phyloP scores from a whole-genome alignment of 1,140 invertebrate genomes.

The Drosophila obscura region DNA sequence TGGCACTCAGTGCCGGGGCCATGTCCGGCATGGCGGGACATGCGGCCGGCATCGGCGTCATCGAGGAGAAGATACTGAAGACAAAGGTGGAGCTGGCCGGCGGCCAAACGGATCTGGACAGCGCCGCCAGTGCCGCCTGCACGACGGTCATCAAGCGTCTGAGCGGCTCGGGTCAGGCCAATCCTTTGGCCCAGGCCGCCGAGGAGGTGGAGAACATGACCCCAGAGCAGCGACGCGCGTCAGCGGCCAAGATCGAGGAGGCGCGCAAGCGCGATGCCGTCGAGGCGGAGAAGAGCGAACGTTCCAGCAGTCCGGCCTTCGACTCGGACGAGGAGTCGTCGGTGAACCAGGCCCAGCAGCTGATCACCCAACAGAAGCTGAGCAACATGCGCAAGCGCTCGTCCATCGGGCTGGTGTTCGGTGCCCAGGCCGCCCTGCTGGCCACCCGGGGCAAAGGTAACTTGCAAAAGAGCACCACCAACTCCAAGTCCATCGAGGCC shows the following conservation, averaged over 20 bases:
- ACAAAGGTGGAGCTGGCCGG: constrained; percentile 83
- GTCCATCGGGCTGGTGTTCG: constrained; percentile 80
- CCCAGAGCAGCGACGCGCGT: constrained; percentile 64
- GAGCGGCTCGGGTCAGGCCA: constrained; percentile 72
- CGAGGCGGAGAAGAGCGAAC: constrained; percentile 90
- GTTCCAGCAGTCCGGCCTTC: constrained; percentile 97
- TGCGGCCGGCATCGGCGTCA: constrained; percentile 92
- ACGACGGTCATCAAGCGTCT: constrained; percentile 57
- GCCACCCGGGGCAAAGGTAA: constrained; percentile 83
- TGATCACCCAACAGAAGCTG: constrained; percentile 75
- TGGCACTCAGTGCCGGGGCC: constrained; percentile 93
- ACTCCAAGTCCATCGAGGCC: constrained; percentile 79
- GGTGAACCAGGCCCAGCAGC: constrained; percentile 77
- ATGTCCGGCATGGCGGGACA: constrained; percentile 95
- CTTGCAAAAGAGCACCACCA: constrained; percentile 71
- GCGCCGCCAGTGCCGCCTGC: constrained; percentile 32
- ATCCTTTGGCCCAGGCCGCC: constrained; percentile 67
- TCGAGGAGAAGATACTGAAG: constrained; percentile 88
- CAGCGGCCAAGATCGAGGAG: constrained; percentile 83
- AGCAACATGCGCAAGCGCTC: constrained; percentile 77
- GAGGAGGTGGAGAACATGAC: constrained; percentile 67
- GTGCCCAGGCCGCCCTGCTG: constrained; percentile 76
- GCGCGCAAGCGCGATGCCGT: constrained; percentile 84
- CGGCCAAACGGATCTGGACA: constrained; percentile 58
- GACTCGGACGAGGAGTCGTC: constrained; percentile 96